Evolutionary conservation across 2,113 vertebrate genomes (phyloP), one percentile per base, ranked within the genome.

Genomic region (Forbesichthys papilliferus): DNA sequence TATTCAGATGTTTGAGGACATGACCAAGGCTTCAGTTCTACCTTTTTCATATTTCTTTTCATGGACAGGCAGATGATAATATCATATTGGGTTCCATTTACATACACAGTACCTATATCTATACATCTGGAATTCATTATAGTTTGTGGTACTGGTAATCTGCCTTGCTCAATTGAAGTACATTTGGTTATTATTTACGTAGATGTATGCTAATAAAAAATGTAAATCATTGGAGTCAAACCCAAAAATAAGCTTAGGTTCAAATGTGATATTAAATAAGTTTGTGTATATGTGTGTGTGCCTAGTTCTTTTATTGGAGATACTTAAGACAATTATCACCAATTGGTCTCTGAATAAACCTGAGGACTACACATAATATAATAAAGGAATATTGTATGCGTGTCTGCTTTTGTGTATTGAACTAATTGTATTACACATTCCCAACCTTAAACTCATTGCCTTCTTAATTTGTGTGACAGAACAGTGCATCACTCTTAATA

Each of bases 301-400:
- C 53, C 60, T 27, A 3, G 27, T 27, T 62, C 73, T 0, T 42
- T 42, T 42, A 42, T 6, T 42, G 36, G 62, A 72, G 59, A 77
- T 66, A 69, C 67, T 75, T 82, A 47, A 63, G 47, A 75, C 46
- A 61, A 55, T 74, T 54, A 57, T 86, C 86, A 79, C 77, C 62
- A 75, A 76, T 79, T 77, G 68, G 73, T 73, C 64, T 88, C 87
- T 88, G 73, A 78, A 85, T 61, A 61, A 79, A 77, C 85, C 70
- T 66, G 72, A 88, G 80, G 80, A 84, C 60, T 63, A 68, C 61
- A 68, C 80, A 83, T 42, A 42, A 88, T 90, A 87, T 42, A 42
- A 88, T 90, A 87, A 89, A 89, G 51, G 53, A 78, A 81, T 64
- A 80, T 75, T 85, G 83, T 80, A 84, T 84, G 82, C 74, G 52